A percentile compares a stretch with the other conserved stretches of the same genome.
Conservation (phyloP, 1,140 invertebrate species). For the Paramacrobiotus metropolitanus region DNA sequence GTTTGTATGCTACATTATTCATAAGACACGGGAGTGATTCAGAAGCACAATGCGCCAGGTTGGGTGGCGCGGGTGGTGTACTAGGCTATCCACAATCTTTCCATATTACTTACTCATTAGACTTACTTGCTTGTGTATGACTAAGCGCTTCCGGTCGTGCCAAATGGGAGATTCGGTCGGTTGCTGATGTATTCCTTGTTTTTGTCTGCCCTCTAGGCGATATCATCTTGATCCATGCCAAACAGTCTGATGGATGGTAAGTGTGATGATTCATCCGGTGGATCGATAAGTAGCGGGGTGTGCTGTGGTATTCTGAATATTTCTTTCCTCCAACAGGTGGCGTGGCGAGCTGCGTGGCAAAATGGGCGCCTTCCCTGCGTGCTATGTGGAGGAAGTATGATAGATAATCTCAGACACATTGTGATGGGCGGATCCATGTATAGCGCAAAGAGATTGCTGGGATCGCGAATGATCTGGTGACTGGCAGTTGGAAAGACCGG, state of each 20-base stretch:
- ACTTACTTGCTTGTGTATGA: constrained; percentile 7
- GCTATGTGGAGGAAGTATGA: constrained; percentile 49
- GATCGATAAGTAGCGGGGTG: background rate
- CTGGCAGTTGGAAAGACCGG: too few relatives aligned
- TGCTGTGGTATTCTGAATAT: background rate
- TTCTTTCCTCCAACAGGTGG: constrained; percentile 30
- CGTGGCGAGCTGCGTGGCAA: constrained; percentile 57
- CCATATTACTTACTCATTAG: background rate
- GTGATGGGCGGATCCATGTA: too few relatives aligned
- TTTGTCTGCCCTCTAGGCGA: constrained; percentile 35
- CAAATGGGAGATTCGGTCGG: too few relatives aligned
- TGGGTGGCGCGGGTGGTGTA: too few relatives aligned
- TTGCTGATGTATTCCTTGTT: constrained; percentile 3
- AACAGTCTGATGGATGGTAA: constrained; percentile 67
- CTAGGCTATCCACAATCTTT: too few relatives aligned
- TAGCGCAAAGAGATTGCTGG: too few relatives aligned
- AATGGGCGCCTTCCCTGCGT: constrained; percentile 72
- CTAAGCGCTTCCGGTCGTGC: too few relatives aligned
- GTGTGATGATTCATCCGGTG: background rate
- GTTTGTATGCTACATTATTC: too few relatives aligned
- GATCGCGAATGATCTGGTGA: too few relatives aligned
- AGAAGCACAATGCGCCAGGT: too few relatives aligned
- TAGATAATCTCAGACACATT: too few relatives aligned
- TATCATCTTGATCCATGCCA: constrained; percentile 60
- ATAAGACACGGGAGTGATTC: too few relatives aligned